phyloP scores from a whole-genome alignment of 2,888 invertebrate genomes.

The Chymomyza caudatula region DNA sequence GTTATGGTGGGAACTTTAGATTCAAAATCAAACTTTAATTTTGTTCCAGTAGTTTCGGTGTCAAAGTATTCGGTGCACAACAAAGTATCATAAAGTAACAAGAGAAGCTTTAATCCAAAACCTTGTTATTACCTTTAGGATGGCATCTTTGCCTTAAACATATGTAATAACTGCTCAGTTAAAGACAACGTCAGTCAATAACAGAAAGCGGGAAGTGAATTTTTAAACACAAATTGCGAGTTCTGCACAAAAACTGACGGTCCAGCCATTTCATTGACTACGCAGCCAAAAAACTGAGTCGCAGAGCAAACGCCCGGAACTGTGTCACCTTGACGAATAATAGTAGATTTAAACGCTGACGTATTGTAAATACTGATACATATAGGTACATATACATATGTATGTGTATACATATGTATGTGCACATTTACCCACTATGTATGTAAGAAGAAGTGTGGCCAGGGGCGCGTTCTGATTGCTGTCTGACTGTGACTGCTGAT shows the following conservation, averaged over 20 bases:
- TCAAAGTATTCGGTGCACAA: no score
- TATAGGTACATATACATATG: background rate
- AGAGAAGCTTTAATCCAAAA: no score
- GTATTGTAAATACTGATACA: background rate
- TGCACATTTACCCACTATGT: background rate
- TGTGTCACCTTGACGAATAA: conserved; percentile 57
- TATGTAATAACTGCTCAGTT: background rate
- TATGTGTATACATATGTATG: background rate
- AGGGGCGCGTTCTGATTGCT: conserved; percentile 19
- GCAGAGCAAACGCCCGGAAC: conserved; percentile 18
- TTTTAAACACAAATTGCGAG: conserved; percentile 3
- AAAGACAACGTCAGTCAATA: conserved; percentile 32
- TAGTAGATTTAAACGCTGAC: background rate
- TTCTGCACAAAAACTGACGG: background rate
- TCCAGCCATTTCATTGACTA: conserved; percentile 14
- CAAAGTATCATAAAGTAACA: no score
- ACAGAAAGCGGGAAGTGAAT: conserved; percentile 59
- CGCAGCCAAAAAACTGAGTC: background rate
- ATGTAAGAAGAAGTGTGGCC: background rate
- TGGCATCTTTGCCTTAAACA: background rate
- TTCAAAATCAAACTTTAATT: no score
- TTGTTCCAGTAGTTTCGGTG: no score
- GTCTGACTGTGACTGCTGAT: conserved; percentile 14
- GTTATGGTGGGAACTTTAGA: no score
- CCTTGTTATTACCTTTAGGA: background rate